Conservation (phyloP, 2,888 invertebrate species). For the Stenurella melanura region DNA sequence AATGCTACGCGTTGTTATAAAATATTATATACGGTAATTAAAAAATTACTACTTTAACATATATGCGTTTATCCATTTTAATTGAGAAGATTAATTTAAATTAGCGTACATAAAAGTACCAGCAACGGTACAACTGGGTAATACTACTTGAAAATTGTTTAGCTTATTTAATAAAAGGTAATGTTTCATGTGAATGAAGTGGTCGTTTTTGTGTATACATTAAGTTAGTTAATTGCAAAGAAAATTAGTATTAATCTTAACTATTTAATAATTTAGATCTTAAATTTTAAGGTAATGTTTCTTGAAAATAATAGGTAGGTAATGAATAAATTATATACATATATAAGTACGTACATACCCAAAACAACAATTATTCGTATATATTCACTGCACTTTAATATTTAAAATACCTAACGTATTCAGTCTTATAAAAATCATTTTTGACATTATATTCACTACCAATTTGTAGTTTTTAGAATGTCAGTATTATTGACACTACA, state of each 20-base stretch:
- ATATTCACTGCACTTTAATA: constrained; percentile 1
- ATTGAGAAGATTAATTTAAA: neutral
- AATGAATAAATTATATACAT: neutral
- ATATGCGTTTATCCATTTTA: neutral
- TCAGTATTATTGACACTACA: neutral
- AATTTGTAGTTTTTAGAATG: neutral
- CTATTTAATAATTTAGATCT: neutral
- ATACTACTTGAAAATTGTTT: neutral
- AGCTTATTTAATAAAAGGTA: neutral
- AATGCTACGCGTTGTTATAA: too few relatives aligned
- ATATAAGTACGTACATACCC: neutral
- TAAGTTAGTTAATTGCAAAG: neutral
- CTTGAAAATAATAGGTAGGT: neutral
- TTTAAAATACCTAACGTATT: neutral
- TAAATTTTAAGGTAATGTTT: neutral
- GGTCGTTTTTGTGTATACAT: neutral
- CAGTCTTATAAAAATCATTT: neutral
- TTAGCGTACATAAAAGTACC: neutral
- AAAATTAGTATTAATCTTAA: neutral
- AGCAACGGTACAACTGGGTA: neutral
- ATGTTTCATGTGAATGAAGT: neutral
- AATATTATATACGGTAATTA: neutral
- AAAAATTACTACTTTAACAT: neutral
- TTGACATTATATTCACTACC: constrained; percentile 4
- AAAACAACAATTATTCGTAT: neutral